Evolutionary conservation across 2,113 vertebrate genomes (phyloP).

Genomic region (Phycodurus eques): DNA sequence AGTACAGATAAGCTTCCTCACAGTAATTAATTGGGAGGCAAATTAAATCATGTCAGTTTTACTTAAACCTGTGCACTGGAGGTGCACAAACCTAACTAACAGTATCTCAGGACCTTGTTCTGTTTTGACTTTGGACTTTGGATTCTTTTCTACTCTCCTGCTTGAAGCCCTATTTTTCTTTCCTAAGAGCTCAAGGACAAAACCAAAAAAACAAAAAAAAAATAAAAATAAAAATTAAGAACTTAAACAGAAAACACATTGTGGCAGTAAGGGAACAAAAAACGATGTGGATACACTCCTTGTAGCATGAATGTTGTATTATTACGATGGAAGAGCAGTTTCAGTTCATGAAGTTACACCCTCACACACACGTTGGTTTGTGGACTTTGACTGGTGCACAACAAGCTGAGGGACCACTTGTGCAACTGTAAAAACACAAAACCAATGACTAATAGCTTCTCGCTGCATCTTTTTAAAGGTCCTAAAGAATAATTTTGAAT

Average conservation of each 20-base stretch:
- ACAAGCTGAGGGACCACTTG: neutral
- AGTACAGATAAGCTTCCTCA: neutral
- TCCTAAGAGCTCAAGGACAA: conserved; percentile 27
- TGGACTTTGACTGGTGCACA: neutral
- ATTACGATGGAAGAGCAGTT: conserved; percentile 3
- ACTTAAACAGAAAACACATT: neutral
- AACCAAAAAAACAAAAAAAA: neutral
- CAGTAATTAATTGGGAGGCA: neutral
- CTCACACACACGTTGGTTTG: conserved; percentile 15
- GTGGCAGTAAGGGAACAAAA: neutral
- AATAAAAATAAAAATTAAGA: conserved; percentile 1
- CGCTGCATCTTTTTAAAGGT: conserved; percentile 13
- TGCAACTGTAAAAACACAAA: neutral
- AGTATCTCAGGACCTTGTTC: conserved; percentile 36
- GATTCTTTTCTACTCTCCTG: conserved; percentile 8
- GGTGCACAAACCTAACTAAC: conserved; percentile 9
- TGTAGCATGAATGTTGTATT: conserved; percentile 21
- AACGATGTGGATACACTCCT: conserved; percentile 13
- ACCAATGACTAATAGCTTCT: neutral
- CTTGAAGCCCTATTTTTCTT: neutral
- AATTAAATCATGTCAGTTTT: neutral
- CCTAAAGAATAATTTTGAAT: neutral
- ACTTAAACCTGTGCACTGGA: neutral
- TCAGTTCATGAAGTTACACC: conserved; percentile 3
- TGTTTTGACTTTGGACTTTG: neutral